phyloP scores from a whole-genome alignment of 1,140 invertebrate genomes.

The Caerostris extrusa region DNA sequence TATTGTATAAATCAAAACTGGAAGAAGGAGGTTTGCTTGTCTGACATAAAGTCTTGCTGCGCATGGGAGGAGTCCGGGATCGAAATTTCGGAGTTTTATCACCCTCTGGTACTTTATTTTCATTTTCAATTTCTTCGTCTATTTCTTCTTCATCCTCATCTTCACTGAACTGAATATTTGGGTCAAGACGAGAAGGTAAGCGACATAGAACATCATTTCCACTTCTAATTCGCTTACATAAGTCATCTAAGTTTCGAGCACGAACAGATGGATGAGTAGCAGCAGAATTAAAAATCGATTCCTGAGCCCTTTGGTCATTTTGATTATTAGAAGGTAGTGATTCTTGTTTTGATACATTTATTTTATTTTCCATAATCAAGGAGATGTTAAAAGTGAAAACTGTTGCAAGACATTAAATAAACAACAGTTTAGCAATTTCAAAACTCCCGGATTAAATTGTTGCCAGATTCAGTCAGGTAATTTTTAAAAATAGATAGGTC shows the following conservation, averaged over 20 bases:
- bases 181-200: conserved; percentile 55
- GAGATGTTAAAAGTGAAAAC: not conserved
- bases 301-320: not conserved
- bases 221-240: conserved; percentile 58
- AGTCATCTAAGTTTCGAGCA: conserved; percentile 10
- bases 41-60: not conserved
- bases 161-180: conserved; percentile 66
- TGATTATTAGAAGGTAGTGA: not conserved
- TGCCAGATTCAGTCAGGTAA: not conserved
- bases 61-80: not conserved
- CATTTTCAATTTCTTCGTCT: not conserved
- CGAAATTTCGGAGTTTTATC: conserved; percentile 15
- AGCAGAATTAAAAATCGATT: not conserved
- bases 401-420: not conserved
- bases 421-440: not conserved
- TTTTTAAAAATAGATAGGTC: not conserved
- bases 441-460: not conserved
- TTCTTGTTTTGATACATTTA: conserved; percentile 29
- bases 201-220: conserved; percentile 52
- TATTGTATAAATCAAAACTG: not conserved
- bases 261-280: conserved; percentile 44
- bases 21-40: not conserved
- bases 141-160: conserved; percentile 54
- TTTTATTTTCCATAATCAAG: conserved; percentile 41
- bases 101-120: conserved; percentile 8